These are phyloP conservation scores for Parambassis ranga DNA, from an alignment of 2,797 vertebrate genomes.

Conservation along the genomic window DNA sequence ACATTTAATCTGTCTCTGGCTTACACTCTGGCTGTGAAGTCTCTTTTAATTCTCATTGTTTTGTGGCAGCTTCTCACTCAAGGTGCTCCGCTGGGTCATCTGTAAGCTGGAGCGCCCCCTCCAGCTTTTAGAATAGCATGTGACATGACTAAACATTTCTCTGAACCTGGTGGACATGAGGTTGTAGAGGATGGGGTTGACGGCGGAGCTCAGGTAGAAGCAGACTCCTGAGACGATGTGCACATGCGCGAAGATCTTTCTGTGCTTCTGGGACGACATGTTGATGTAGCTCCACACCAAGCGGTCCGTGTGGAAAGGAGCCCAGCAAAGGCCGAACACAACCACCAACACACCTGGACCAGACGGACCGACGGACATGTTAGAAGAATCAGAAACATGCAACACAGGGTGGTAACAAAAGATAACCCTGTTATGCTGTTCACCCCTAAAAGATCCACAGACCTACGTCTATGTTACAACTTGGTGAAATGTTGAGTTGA, in stretches of 20 bases:
- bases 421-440: no score
- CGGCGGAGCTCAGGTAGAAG: slow-evolving; percentile 90
- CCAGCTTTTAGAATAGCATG: slow-evolving; percentile 62
- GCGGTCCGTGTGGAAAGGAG: slow-evolving; percentile 90
- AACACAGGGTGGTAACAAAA: no score
- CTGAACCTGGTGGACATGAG: slow-evolving; percentile 93
- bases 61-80: slow-evolving; percentile 61
- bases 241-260: slow-evolving; percentile 78
- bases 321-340: slow-evolving; percentile 92
- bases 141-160: slow-evolving; percentile 86
- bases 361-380: not conserved
- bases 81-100: slow-evolving; percentile 75
- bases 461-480: no score
- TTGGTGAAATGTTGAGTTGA: not conserved
- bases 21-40: not conserved
- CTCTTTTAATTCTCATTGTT: not conserved
- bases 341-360: slow-evolving; percentile 87
- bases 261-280: slow-evolving; percentile 68
- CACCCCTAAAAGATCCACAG: no score
- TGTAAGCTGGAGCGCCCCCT: slow-evolving; percentile 54
- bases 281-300: slow-evolving; percentile 89
- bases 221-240: slow-evolving; percentile 88
- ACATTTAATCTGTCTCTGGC: not conserved
- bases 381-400: no score
- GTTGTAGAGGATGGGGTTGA: slow-evolving; percentile 93